Base-by-base conservation (phyloP, 1,140 invertebrate genomes). In the Trichogramma pretiosum region DNA sequence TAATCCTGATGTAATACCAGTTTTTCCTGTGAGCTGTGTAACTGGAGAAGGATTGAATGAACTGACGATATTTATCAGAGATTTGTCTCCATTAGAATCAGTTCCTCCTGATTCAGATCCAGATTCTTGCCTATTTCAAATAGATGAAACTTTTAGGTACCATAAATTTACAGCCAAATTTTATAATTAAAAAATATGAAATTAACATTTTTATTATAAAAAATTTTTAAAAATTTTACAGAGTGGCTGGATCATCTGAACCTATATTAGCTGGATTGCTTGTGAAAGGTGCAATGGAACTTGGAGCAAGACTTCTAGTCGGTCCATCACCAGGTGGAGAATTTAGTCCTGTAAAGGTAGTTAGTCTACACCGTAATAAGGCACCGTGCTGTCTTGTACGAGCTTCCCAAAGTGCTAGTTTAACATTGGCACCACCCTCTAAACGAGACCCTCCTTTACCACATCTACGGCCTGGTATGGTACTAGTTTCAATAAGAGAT, bases 21-120 rank as follows among this genome's bases (percentile, higher is more conserved):
- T 98, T 54, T 93, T 98, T 65, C 83, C 80, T 39, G 84, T 96
- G n/a, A 97, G 93, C n/a, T 91, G 86, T 65, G 93, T 98, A 1
- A 91, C 82, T 13, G 95, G 95, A 2, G 75, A 80, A 43, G 91
- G 92, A 9, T 70, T 95, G 3, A 79, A 85, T 55, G 71, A 87
- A 23, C 71, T 95, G 2, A 86, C 86, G 46, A 83, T 78, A 42
- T 93, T 92, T 65, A 72, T 72, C 10, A 58, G 57, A 48, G 65
- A 69, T 30, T 60, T 72, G 8, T 46, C 57, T 7, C 62, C 68
- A 1, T 48, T 62, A 13, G 62, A 70, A 37, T 60, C 58, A 1
- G 57, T 57, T n/a, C 53, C 58, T 14, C 52, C 54, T 5, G 60
- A 65, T 24, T 55, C 56, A 0, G 61, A 69, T 44, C 57, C 67